Conservation (phyloP, 37 sponge, comb jelly and placozoan species). For the Amphimedon queenslandica region DNA sequence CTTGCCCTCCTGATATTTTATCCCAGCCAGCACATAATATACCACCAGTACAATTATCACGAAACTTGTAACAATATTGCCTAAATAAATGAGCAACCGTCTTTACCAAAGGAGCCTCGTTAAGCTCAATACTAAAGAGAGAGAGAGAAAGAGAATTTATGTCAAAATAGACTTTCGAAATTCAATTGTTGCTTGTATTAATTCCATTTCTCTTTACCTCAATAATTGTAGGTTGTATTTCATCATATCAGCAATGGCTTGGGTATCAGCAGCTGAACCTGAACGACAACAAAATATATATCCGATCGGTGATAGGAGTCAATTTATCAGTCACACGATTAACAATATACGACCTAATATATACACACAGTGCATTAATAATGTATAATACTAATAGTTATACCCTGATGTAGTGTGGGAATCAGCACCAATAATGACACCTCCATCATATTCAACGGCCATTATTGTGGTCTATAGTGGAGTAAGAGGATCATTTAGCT, state of each 20-base stretch:
- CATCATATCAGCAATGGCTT: constrained; percentile 88
- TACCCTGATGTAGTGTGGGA: constrained; percentile 91
- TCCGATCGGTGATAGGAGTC: constrained; percentile 80
- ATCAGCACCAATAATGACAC: constrained; percentile 96
- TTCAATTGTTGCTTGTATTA: background rate
- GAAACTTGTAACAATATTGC: constrained; percentile 72
- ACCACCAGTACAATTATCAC: constrained; percentile 81
- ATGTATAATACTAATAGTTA: background rate
- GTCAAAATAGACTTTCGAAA: too few relatives aligned
- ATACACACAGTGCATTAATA: background rate
- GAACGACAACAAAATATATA: constrained; percentile 99
- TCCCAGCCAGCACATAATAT: constrained; percentile 99
- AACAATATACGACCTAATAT: constrained; percentile 68
- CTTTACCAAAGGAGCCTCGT: constrained; percentile 69
- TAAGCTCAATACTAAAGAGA: constrained; percentile 59
- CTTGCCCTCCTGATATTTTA: constrained; percentile 89
- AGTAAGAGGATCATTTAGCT: too few relatives aligned
- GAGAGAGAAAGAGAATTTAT: too few relatives aligned
- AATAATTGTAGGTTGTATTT: constrained; percentile 74
- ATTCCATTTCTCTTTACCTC: constrained; percentile 33
- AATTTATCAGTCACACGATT: constrained; percentile 98
- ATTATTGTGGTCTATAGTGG: constrained; percentile 96
- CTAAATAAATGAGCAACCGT: constrained; percentile 88
- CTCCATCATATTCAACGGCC: constrained; percentile 96
- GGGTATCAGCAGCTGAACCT: constrained; percentile 97